phyloP scores from a whole-genome alignment of 2,888 invertebrate species.

The Didymodactylos carnosus region DNA sequence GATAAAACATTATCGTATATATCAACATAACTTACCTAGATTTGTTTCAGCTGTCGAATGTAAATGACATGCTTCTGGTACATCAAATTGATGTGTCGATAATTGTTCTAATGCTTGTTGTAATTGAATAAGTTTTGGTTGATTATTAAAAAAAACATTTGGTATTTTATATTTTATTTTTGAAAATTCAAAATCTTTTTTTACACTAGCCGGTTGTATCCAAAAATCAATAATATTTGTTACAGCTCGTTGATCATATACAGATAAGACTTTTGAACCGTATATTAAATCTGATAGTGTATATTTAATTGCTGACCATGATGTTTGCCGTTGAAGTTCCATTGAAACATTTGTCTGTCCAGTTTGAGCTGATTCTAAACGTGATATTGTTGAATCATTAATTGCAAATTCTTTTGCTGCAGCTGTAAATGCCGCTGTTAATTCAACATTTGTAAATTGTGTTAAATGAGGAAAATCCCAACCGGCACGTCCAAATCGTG shows the following conservation, averaged over 20 bases:
- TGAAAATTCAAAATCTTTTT: constrained; percentile 33
- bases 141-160: constrained; percentile 26
- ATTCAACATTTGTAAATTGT: not conserved
- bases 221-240: constrained; percentile 32
- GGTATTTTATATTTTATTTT: constrained; percentile 32
- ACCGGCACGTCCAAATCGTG: constrained; percentile 27
- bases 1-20: too few species aligned
- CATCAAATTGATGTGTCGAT: constrained; percentile 25
- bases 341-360: too few species aligned
- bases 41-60: constrained; percentile 29
- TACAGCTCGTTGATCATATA: constrained; percentile 27
- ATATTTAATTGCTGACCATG: constrained; percentile 29
- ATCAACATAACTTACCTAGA: too few species aligned
- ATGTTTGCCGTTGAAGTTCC: constrained; percentile 21
- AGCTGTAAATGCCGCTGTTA: constrained; percentile 2
- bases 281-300: constrained; percentile 28
- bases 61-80: constrained; percentile 32
- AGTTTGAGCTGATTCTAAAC: not conserved
- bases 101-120: constrained; percentile 27
- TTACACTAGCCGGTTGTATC: constrained; percentile 29
- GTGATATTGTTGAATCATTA: constrained; percentile 18
- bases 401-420: constrained; percentile 4
- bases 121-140: constrained; percentile 24
- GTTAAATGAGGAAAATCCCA: constrained; percentile 27
- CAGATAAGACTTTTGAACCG: constrained; percentile 17